These are phyloP conservation scores for Torymus texanus DNA, from an alignment of 2,888 invertebrate genomes.

Conservation along the genomic window DNA sequence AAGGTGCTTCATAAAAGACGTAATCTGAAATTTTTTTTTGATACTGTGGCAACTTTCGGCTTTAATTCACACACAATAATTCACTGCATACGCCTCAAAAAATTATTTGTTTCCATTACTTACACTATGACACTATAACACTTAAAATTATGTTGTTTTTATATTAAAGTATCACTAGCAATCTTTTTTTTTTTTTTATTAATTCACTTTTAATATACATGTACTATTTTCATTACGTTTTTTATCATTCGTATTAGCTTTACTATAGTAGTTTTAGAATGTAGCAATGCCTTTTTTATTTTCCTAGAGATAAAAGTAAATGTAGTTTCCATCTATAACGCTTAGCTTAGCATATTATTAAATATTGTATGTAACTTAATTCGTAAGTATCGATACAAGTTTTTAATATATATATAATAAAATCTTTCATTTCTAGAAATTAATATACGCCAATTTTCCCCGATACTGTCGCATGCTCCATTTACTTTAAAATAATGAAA, in stretches of 20 bases:
- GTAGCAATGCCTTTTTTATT: background rate
- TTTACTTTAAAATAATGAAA: slow-evolving; percentile 46
- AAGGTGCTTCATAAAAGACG: background rate
- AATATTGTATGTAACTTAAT: slow-evolving; percentile 15
- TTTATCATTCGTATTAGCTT: too few species aligned
- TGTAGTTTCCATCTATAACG: background rate
- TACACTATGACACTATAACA: too few species aligned
- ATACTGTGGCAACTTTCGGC: background rate
- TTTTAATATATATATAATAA: slow-evolving; percentile 12
- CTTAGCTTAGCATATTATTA: slow-evolving; percentile 9
- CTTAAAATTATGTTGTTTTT: too few species aligned
- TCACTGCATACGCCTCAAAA: slow-evolving; percentile 1
- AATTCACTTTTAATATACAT: too few species aligned
- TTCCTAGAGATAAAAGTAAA: slow-evolving; percentile 7
- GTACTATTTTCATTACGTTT: too few species aligned
- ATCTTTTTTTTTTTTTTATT: too few species aligned
- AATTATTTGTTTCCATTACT: background rate
- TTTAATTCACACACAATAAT: slow-evolving; percentile 2
- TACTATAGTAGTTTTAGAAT: background rate
- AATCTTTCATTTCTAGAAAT: slow-evolving; percentile 31
- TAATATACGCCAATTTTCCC: slow-evolving; percentile 37
- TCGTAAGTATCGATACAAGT: slow-evolving; percentile 33
- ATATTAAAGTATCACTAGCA: background rate
- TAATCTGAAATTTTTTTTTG: slow-evolving; percentile 2
- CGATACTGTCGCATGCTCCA: slow-evolving; percentile 57